Evolutionary conservation across 2,797 vertebrate species (phyloP), one percentile per base, ranked within the genome.

Genomic region (Acanthurus tractus): DNA sequence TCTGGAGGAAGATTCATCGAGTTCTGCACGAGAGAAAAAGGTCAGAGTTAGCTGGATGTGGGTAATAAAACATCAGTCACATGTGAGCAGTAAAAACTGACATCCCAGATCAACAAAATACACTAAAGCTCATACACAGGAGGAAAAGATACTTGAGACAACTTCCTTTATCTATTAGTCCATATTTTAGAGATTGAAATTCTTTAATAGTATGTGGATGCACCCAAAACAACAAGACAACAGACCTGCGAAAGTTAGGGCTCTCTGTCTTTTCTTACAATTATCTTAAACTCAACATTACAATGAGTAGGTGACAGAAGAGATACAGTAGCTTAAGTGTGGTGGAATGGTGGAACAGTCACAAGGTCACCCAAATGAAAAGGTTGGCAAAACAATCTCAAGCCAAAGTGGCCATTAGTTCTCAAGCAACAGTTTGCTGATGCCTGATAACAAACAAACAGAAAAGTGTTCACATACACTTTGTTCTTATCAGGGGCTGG

Each of bases 1-100:
- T 99, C 98, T 13, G 98, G 98, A 17, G 98, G 98, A 88, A 99
- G 94, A 93, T 99, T 99, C 98, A 99, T 99, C 0, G 97, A 97
- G 88, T 96, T 99, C 98, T 99, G 95, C 3, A 40, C 92, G 70
- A 54, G 73, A 63, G 62, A 20, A 70, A 81, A 77, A 70, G 34
- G 42, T 79, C 64, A 72, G 8, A 78, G 80, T 89, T 86, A 88
- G 76, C 57, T 48, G 38, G 45, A 68, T 61, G 50, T 66, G 61
- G 40, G 65, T 70, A 63, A 82, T 65, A 49, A 80, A 67, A 70
- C 50, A 42, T 73, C 48, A 69, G 49, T 64, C 54, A 61, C 70
- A 82, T n/a, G 18, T 62, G 53, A 34, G n/a, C 10, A 25, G 25
- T 50, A 55, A 57, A 62, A 78, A 29, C 20, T 3, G 61, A 56